Conservation (phyloP, 2,888 invertebrate genomes). For the Synergus japonicus region DNA sequence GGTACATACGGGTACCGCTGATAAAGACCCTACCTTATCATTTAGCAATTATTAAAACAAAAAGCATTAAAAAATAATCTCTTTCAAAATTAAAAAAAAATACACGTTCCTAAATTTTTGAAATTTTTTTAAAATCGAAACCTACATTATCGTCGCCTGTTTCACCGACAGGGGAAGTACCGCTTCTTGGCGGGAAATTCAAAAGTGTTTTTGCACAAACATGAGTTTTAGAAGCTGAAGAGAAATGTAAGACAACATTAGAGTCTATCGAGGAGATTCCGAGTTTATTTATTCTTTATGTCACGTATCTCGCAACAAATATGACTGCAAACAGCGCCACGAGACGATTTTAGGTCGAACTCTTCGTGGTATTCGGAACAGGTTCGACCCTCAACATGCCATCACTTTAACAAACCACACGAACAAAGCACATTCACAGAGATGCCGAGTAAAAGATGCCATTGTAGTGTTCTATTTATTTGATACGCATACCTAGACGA, state of each 20-base stretch:
- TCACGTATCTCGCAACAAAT: conserved; percentile 28
- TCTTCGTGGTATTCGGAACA: conserved; percentile 69
- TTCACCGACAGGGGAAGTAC: conserved; percentile 4
- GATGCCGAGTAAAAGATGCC: conserved; percentile 49
- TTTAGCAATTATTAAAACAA: not conserved
- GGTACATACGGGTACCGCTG: not conserved
- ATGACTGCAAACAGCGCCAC: conserved; percentile 21
- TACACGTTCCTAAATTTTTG: not conserved
- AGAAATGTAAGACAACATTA: conserved; percentile 11
- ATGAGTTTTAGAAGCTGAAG: conserved; percentile 23
- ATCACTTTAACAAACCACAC: conserved; percentile 59
- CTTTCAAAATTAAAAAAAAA: not conserved
- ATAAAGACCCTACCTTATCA: not conserved
- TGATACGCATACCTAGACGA: conserved; percentile 47
- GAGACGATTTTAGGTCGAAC: conserved; percentile 44
- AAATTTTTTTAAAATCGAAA: not conserved
- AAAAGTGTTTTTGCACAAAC: conserved; percentile 27
- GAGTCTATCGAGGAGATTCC: not conserved
- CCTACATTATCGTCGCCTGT: not conserved
- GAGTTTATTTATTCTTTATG: conserved; percentile 31
- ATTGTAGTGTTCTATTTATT: conserved; percentile 56
- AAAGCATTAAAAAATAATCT: too few species aligned
- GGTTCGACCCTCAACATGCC: conserved; percentile 69
- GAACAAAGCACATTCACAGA: conserved; percentile 54
- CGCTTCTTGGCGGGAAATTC: conserved; percentile 1